Percentiles rank a stretch among this genome's conserved stretches.
Evolutionary conservation across 2,888 invertebrate species (phyloP).

Genomic region (Malacosoma neustria): DNA sequence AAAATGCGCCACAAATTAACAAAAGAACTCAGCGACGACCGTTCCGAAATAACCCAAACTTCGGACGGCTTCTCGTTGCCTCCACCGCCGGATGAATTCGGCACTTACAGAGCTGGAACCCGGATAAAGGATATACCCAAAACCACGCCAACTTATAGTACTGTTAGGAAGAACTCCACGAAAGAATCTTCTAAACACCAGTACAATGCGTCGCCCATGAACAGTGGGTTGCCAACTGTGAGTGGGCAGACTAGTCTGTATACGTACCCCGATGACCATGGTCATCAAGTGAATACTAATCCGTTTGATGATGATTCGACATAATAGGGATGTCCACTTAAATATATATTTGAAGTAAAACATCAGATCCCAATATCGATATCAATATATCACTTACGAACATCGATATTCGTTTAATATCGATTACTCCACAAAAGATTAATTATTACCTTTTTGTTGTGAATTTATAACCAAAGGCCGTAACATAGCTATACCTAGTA

Average conservation of each 20-base stretch:
- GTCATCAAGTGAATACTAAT: slow-evolving; percentile 52
- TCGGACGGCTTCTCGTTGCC: slow-evolving; percentile 63
- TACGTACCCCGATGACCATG: slow-evolving; percentile 50
- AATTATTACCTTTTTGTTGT: no score
- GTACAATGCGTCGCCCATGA: slow-evolving; percentile 51
- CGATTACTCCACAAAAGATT: no score
- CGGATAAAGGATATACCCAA: slow-evolving; percentile 56
- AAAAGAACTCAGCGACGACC: slow-evolving; percentile 55
- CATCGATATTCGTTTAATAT: no score
- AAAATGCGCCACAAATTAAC: slow-evolving; percentile 50
- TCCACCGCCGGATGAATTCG: slow-evolving; percentile 64
- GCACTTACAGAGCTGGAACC: slow-evolving; percentile 50
- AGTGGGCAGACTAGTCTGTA: slow-evolving; percentile 48
- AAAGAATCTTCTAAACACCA: slow-evolving; percentile 37
- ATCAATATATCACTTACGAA: no score
- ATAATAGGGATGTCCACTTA: no score
- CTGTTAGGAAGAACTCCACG: slow-evolving; percentile 40
- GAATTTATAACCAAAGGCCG: no score
- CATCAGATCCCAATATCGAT: no score
- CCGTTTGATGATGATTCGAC: slow-evolving; percentile 56
- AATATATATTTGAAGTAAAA: no score
- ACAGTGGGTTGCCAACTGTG: slow-evolving; percentile 52
- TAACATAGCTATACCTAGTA: no score
- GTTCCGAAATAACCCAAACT: slow-evolving; percentile 56
- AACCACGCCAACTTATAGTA: slow-evolving; percentile 46